Evolutionary conservation across 2,113 vertebrate species (phyloP).

Genomic region (Takifugu bimaculatus): DNA sequence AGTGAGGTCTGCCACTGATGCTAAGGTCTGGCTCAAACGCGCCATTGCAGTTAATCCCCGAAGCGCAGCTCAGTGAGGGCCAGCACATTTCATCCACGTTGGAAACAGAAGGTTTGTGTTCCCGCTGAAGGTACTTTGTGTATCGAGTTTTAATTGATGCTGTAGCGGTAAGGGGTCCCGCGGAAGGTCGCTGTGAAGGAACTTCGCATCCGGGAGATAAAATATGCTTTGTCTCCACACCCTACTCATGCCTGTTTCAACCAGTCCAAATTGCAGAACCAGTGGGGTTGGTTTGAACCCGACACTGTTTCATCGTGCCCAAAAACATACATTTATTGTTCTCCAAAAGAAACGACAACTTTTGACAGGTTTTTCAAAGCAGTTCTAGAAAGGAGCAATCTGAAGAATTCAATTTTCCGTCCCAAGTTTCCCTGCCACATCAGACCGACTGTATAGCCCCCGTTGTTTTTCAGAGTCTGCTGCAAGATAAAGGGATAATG

Average conservation of each 20-base stretch:
- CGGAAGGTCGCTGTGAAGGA: background rate
- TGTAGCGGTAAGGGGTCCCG: background rate
- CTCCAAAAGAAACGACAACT: no score
- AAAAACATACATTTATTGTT: background rate
- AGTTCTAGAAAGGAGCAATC: no score
- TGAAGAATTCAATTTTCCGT: no score
- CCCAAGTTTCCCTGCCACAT: background rate
- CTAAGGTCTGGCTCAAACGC: conserved; percentile 5
- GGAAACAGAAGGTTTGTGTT: background rate
- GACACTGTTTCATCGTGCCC: background rate
- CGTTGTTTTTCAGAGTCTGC: background rate
- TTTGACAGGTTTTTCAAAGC: no score
- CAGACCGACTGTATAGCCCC: no score
- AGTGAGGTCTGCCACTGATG: conserved; percentile 2
- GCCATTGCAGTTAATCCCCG: conserved; percentile 7
- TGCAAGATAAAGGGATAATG: conserved; percentile 21
- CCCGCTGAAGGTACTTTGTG: background rate
- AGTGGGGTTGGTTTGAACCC: background rate
- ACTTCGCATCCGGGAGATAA: background rate
- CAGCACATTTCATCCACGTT: background rate
- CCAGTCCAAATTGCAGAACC: background rate
- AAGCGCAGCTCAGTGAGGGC: background rate
- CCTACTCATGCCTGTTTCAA: background rate
- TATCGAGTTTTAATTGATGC: background rate
- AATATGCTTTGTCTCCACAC: background rate